These are phyloP conservation scores for Sebastes itinus DNA, from an alignment of 2,797 vertebrate species.

Conservation along the genomic window DNA sequence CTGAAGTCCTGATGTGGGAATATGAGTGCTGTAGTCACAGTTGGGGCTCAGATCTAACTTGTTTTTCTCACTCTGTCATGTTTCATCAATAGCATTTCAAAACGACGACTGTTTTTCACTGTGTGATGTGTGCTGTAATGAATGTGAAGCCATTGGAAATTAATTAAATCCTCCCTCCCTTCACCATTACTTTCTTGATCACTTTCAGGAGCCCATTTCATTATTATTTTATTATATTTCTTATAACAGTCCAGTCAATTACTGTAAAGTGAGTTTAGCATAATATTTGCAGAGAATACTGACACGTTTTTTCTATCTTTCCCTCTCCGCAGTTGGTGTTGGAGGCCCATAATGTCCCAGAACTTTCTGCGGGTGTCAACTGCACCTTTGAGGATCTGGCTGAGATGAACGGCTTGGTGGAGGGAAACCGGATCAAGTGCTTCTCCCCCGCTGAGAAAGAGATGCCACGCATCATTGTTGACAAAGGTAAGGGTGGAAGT, in stretches of 20 bases:
- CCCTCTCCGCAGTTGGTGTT: slow-evolving; percentile 86
- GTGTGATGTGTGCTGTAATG: not conserved
- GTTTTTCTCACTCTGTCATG: not conserved
- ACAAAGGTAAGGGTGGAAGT: slow-evolving; percentile 86
- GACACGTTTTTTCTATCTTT: not conserved
- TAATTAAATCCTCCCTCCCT: not conserved
- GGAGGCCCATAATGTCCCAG: slow-evolving; percentile 96
- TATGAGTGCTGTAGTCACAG: not conserved
- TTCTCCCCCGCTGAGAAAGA: slow-evolving; percentile 94
- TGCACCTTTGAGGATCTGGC: slow-evolving; percentile 96
- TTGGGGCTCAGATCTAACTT: not conserved
- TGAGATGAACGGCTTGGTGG: slow-evolving; percentile 95
- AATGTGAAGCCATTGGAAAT: not conserved
- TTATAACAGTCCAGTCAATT: not conserved
- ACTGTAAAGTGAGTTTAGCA: not conserved
- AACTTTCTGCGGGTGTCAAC: slow-evolving; percentile 96
- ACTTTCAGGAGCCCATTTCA: not conserved
- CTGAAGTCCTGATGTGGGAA: slow-evolving; percentile 17
- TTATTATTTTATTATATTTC: not conserved
- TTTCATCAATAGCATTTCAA: not conserved
- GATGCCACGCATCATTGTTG: slow-evolving; percentile 92
- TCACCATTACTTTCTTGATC: not conserved
- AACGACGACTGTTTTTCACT: not conserved
- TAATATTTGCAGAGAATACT: not conserved
- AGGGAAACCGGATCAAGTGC: slow-evolving; percentile 94